A percentile compares a stretch with the other conserved stretches of the same genome.
Evolutionary conservation across 2,797 vertebrate genomes (phyloP).

Genomic region (Coranthus polyacanthus): DNA sequence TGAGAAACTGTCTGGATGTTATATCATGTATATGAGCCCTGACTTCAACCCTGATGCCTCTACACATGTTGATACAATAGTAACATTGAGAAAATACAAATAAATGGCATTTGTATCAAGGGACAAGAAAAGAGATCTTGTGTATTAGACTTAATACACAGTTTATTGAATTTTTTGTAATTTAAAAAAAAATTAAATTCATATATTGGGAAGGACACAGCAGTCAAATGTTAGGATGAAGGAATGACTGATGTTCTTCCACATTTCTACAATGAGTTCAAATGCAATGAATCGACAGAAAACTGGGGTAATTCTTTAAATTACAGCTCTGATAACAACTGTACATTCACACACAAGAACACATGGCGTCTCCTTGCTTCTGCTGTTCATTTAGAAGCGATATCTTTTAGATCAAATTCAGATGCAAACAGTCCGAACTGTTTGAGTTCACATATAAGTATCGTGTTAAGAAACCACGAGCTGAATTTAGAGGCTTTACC

Average conservation of each 20-base stretch:
- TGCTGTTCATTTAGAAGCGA: too few relatives aligned
- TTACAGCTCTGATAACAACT: conserved; percentile 36
- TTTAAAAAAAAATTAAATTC: conserved; percentile 35
- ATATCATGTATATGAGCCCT: background rate
- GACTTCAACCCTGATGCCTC: conserved; percentile 27
- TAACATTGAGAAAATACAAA: background rate
- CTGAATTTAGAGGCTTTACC: conserved; percentile 36
- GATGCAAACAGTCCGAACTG: too few relatives aligned
- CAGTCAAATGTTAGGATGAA: conserved; percentile 16
- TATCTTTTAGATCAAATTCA: too few relatives aligned
- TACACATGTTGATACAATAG: too few relatives aligned
- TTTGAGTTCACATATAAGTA: too few relatives aligned
- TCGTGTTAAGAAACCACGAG: too few relatives aligned
- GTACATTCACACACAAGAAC: conserved; percentile 13
- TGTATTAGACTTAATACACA: conserved; percentile 57
- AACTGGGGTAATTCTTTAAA: conserved; percentile 27
- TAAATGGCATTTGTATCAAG: conserved; percentile 16
- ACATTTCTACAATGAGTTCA: conserved; percentile 22
- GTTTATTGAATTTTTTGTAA: conserved; percentile 65
- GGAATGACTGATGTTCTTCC: conserved; percentile 33
- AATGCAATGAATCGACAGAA: conserved; percentile 21
- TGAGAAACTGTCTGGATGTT: too few relatives aligned
- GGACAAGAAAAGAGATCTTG: conserved; percentile 36
- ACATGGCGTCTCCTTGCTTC: too few relatives aligned
- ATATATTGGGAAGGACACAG: conserved; percentile 34